These are phyloP conservation scores for Callionymus lyra DNA, from an alignment of 2,113 vertebrate species.

Conservation along the genomic window DNA sequence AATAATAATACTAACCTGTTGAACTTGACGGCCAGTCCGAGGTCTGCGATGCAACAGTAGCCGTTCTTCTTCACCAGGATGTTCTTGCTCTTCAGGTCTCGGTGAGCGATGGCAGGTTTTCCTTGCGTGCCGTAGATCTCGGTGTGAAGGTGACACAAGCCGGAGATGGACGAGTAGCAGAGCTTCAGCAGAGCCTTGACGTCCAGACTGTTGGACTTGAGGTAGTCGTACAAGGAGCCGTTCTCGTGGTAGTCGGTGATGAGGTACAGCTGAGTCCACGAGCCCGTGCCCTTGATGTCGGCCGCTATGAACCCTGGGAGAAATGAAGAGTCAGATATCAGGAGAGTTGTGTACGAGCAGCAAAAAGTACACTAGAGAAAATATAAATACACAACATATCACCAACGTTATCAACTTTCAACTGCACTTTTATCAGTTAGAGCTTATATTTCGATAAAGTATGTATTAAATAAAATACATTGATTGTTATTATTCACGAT, in stretches of 20 bases:
- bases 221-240: slow-evolving; percentile 91
- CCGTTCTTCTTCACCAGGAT: slow-evolving; percentile 95
- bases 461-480: no score
- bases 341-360: no score
- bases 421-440: no score
- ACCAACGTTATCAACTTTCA: no score
- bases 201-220: slow-evolving; percentile 90
- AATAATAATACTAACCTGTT: slow-evolving; percentile 74
- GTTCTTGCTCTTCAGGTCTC: slow-evolving; percentile 97
- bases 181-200: slow-evolving; percentile 81
- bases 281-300: slow-evolving; percentile 96
- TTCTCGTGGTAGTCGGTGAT: slow-evolving; percentile 97
- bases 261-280: slow-evolving; percentile 94
- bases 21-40: slow-evolving; percentile 93
- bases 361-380: no score
- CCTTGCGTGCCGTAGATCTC: slow-evolving; percentile 97
- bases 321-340: no score
- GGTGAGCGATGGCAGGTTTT: slow-evolving; percentile 92
- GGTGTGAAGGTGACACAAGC: slow-evolving; percentile 91
- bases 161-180: slow-evolving; percentile 86
- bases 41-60: slow-evolving; percentile 89
- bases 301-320: slow-evolving; percentile 89
- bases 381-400: no score
- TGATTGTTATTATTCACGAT: no score
- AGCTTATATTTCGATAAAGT: no score